Base-by-base conservation (phyloP, 2,113 vertebrate genomes). In the Zosterops pallidus region DNA sequence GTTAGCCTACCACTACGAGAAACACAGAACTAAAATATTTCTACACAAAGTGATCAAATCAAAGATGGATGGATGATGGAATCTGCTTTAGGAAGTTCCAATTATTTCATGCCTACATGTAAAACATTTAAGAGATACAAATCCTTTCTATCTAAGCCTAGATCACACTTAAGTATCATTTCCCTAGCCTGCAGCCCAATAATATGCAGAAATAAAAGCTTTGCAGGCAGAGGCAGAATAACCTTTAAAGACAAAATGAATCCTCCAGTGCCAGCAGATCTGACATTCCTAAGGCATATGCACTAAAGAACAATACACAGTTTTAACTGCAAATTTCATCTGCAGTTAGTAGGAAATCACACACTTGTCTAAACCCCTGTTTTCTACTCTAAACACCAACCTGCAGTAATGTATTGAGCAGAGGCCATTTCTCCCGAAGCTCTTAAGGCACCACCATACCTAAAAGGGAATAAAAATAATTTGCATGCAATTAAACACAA, bases 331-430 rank as follows among this genome's bases (percentile, higher is more conserved):
- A 67, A 15, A 63, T 50, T 71, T 57, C 62, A 69, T 16, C 59
- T 53, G 77, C 92, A 86, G 50, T 59, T 65, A 62, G 53, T 55
- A 88, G 68, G 62, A 86, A 60, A 67, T 49, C 68, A 92, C 47
- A 64, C 18, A 18, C 55, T 39, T 70, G 60, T 26, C 74, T 65
- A 76, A 82, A 85, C 2, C 31, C 35, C 55, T 56, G 18, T 20
- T 60, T n/a, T 65, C 55, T 41, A 15, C 41, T 71, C 74, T 47
- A 24, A 84, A 64, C 90, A 98, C 98, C 83, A 77, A 99, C 99
- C 99, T 98, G 99, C 99, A 97, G 99, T 99, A 96, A 99, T 99
- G 97, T 99, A 99, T 49, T 99, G 99, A 89, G 99, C 98, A 26
- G 99, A 99, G 35, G 99, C 99, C 95, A 98, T 99, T 90, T 99